Percentiles rank a stretch among this genome's conserved stretches.
These are phyloP conservation scores for Phenganax marumi DNA, from an alignment of 92 coral and sea anemone species.

Conservation along the genomic window DNA sequence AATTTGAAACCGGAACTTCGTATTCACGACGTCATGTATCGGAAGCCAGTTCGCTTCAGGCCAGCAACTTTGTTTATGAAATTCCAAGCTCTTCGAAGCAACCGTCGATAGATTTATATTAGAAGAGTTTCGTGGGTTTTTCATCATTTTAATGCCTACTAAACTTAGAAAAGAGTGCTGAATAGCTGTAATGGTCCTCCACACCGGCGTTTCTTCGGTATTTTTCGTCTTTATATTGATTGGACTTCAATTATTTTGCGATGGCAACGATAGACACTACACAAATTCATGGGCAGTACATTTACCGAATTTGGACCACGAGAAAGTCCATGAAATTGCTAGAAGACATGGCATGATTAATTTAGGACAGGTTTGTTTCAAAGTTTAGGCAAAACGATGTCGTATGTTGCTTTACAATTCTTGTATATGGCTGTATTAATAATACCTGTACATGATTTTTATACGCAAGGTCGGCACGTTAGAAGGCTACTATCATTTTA, in stretches of 20 bases:
- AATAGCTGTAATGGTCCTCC: not conserved
- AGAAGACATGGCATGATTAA: slow-evolving; percentile 64
- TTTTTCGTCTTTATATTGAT: not conserved
- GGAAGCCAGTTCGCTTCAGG: slow-evolving; percentile 13
- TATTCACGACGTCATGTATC: slow-evolving; percentile 35
- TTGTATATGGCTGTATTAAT: not conserved
- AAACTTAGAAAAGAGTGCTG: not conserved
- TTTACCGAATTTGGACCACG: slow-evolving; percentile 69
- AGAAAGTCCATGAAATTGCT: slow-evolving; percentile 81
- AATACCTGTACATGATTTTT: not conserved
- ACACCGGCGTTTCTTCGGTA: not conserved
- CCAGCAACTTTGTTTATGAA: slow-evolving; percentile 20
- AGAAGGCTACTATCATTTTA: slow-evolving; percentile 74
- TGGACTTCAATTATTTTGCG: not conserved
- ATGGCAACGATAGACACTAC: slow-evolving; percentile 46
- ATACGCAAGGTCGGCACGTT: slow-evolving; percentile 76
- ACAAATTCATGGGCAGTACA: slow-evolving; percentile 94
- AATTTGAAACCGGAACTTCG: slow-evolving; percentile 13
- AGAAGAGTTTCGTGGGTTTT: not conserved
- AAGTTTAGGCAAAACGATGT: not conserved
- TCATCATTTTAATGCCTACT: not conserved
- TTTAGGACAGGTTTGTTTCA: slow-evolving; percentile 81
- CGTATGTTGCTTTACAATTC: not conserved
- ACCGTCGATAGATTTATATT: not conserved
- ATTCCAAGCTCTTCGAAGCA: not conserved